Evolutionary conservation across 1,140 invertebrate genomes (phyloP).

Genomic region (Wiebesia pumilae): DNA sequence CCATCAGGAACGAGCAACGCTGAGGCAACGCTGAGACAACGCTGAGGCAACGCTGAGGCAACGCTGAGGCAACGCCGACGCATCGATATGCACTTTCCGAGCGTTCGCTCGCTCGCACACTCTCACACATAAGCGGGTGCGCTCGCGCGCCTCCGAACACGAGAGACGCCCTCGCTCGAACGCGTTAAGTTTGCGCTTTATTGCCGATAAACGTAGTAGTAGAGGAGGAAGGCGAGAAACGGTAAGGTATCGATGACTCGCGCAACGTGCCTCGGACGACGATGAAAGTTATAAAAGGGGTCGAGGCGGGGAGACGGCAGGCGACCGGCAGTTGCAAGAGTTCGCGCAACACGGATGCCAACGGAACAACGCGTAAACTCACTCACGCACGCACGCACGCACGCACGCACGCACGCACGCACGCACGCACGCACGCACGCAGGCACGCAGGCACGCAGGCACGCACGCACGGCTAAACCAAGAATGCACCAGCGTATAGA

Average conservation of each 20-base stretch:
- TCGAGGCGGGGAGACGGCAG: background rate
- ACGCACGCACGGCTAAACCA: background rate
- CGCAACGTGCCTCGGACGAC: background rate
- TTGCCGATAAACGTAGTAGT: background rate
- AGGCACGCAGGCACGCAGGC: too few species aligned
- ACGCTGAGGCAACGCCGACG: too few species aligned
- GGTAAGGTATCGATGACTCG: background rate
- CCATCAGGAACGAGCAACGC: too few species aligned
- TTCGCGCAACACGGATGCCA: background rate
- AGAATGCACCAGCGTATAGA: background rate
- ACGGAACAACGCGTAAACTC: background rate
- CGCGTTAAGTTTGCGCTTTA: background rate
- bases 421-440: background rate
- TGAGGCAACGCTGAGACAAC: too few species aligned
- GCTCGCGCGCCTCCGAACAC: too few species aligned
- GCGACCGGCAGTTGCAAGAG: background rate
- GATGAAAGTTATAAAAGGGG: background rate
- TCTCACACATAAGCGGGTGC: background rate
- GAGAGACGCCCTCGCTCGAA: background rate
- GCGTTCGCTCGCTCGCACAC: background rate
- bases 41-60: too few species aligned
- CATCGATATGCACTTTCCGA: background rate
- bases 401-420: too few species aligned
- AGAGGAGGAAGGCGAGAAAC: background rate
- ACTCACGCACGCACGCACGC: background rate